phyloP scores from a whole-genome alignment of 1,140 invertebrate genomes.

The Neuroterus valhalla region DNA sequence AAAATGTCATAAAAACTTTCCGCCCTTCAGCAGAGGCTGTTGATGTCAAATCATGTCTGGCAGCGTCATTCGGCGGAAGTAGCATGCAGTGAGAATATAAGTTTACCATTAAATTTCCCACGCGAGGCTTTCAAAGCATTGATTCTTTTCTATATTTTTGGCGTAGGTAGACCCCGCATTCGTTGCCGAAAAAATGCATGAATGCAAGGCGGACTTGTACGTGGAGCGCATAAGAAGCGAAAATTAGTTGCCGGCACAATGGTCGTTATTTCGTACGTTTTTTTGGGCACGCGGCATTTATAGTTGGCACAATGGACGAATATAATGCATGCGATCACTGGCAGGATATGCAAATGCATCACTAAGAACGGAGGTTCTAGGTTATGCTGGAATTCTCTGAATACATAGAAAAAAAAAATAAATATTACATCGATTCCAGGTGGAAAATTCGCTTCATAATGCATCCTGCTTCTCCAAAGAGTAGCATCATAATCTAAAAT shows the following conservation, averaged over 20 bases:
- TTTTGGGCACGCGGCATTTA: conserved; percentile 17
- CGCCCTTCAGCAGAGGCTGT: conserved; percentile 6
- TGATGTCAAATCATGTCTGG: conserved; percentile 2
- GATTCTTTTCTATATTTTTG: conserved; percentile 27
- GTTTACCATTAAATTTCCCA: conserved; percentile 22
- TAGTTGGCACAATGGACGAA: conserved; percentile 38
- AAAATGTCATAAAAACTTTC: conserved; percentile 24
- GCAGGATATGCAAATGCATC: conserved; percentile 44
- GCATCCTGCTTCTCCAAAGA: too few species aligned
- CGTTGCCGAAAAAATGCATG: neutral
- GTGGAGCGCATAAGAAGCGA: conserved; percentile 35
- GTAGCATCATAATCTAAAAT: too few species aligned
- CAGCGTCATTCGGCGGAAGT: too few species aligned
- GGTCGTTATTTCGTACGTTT: conserved; percentile 38
- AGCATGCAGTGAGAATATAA: neutral
- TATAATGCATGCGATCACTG: conserved; percentile 26
- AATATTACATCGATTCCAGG: conserved; percentile 32
- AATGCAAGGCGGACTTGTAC: conserved; percentile 8
- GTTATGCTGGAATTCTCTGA: conserved; percentile 36
- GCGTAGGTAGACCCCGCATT: conserved; percentile 6
- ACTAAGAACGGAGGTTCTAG: conserved; percentile 31
- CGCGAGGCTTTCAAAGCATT: conserved; percentile 19
- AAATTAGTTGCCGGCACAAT: conserved; percentile 43
- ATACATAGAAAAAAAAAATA: conserved; percentile 41
- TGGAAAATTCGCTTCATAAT: too few species aligned